Evolutionary conservation across 2,888 invertebrate species (phyloP), one percentile per base, ranked within the genome.

Genomic region (Oligia fasciuncula): DNA sequence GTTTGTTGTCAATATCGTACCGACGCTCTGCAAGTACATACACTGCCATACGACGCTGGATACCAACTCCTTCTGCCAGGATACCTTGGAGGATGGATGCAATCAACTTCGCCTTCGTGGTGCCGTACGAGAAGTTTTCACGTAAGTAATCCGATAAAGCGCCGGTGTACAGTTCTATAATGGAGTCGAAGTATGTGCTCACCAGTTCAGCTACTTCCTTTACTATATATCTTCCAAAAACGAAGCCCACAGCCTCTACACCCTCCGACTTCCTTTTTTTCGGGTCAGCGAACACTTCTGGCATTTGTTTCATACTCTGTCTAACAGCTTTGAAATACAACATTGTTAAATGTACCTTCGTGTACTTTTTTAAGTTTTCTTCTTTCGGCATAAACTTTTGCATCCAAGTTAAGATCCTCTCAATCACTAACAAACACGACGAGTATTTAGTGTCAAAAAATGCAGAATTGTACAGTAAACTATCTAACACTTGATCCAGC

Each of bases 241-340:
- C 83, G 17, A 86, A 82, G 9, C 94, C 94, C 8, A 95, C 93
- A 3, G 91, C 77, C 35, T 90, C 86, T 8, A 91, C 87, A 6
- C 91, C 93, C 68, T 93, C 91, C 0, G 86, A 85, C 51, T 73
- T 72, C 79, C 84, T 91, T 29, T 77, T 88, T 60, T 78, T 84
- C 43, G 84, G 73, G 69, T 91, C 87, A 9, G 88, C 81, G 65
- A 94, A 94, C 13, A 93, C 71, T 73, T 89, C 89, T 4, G 93
- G 91, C 49, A 87, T 87, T 17, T 91, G 86, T 80, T 91, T 90
- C 4, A 91, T 79, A 46, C 91, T 86, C 66, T 93, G 90, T 62
- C 91, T 90, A 13, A 95, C 87, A 2, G 94, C 86, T 83, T 93
- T 94, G 69, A 85, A 93, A 82, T 92, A 95, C 43, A 94, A 83